Conservation (phyloP, 2,797 vertebrate genomes). For the Acanthurus tractus region DNA sequence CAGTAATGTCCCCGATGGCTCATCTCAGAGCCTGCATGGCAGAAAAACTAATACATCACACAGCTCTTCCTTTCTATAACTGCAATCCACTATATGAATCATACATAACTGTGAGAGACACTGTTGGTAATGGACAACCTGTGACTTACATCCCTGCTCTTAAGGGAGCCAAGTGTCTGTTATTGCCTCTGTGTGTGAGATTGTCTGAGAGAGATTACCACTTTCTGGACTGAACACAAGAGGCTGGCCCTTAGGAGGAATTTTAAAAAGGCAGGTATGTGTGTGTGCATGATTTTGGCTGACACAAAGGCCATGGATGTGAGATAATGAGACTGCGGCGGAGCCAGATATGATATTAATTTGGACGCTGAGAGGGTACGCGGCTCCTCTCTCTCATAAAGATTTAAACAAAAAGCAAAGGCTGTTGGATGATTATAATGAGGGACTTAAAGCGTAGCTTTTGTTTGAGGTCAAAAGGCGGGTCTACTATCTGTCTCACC, state of each 20-base stretch:
- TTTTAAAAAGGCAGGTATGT: conserved; percentile 22
- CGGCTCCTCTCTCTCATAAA: not conserved
- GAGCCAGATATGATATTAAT: conserved; percentile 25
- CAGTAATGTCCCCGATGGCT: conserved; percentile 26
- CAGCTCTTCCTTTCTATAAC: conserved; percentile 32
- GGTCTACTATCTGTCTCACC: conserved; percentile 91
- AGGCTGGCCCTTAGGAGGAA: conserved; percentile 1
- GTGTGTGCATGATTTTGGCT: not conserved
- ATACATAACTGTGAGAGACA: conserved; percentile 43
- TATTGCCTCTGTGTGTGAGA: conserved; percentile 22
- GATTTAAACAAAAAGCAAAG: not conserved
- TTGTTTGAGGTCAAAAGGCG: conserved; percentile 16
- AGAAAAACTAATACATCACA: conserved; percentile 35
- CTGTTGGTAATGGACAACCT: conserved; percentile 39
- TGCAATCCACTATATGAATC: conserved; percentile 56
- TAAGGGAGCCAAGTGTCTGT: conserved; percentile 21
- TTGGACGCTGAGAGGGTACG: not conserved
- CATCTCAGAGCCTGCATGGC: conserved; percentile 17
- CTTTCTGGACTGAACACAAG: conserved; percentile 32
- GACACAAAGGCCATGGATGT: conserved; percentile 11
- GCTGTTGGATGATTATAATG: not conserved
- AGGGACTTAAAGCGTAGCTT: not conserved
- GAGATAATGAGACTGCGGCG: conserved; percentile 18
- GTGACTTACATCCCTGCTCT: conserved; percentile 28
- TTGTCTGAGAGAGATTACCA: conserved; percentile 33